Base-by-base conservation (phyloP, 2,888 invertebrate species). In the Meganola albula region DNA sequence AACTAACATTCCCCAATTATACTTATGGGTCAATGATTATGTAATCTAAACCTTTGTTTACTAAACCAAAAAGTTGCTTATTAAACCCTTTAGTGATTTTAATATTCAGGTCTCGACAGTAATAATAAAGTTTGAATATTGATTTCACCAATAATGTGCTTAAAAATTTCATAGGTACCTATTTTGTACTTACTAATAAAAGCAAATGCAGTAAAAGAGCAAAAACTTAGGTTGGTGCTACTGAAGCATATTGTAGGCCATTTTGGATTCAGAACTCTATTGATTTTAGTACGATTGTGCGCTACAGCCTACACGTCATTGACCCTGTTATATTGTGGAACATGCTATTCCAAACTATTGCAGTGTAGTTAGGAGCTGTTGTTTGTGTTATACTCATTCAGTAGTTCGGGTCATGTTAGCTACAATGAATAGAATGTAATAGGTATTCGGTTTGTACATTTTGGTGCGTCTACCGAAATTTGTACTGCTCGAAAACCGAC, bases 211-310 rank as follows among this genome's bases (percentile, higher is more conserved):
- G 42, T 48, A 39, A 54, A 58, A 54, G 48, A 63, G 59, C 57
- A 63, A 63, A 62, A 61, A 55, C 55, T 58, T 44, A 44, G 47
- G 43, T 48, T 41, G 50, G 30, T 27, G 42, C 42, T 40, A 34
- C 48, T 29, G 33, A 30, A 37, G 53, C 45, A 28, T 21, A 61
- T 66, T 68, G 63, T 63, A 46, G 51, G 31, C 44, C 34, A 29
- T 37, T 47, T 37, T 22, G 29, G 9, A 23, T 24, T 61, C 56
- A 52, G 40, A 45, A 37, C 40, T 41, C 63, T 68, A 69, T 62
- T 59, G 60, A 58, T 64, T 63, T 62, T 57, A 57, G 56, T 62
- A 59, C 61, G 59, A 61, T 62, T 59, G 54, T 47, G 45, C 48
- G 51, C 24, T 33, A 27, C n/a, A n/a, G n/a, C n/a, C 48, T 35